phyloP scores from a whole-genome alignment of 2,888 invertebrate species.

The Crematogaster levior region DNA sequence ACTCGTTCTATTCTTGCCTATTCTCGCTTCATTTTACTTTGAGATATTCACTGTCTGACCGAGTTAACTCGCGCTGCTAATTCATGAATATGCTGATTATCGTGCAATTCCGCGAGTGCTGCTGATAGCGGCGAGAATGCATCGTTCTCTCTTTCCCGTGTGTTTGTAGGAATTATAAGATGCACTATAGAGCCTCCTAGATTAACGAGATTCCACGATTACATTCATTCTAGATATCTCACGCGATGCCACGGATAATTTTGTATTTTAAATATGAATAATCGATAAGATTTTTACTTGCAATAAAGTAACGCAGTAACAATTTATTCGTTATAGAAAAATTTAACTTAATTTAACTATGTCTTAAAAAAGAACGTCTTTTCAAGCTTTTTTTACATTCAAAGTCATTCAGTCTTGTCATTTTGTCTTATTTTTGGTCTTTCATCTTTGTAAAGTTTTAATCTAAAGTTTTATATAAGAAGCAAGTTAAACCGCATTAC shows the following conservation, averaged over 20 bases:
- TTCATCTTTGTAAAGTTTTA: background rate
- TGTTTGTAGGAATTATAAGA: conserved; percentile 48
- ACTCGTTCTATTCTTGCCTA: background rate
- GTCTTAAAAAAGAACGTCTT: background rate
- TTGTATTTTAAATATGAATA: background rate
- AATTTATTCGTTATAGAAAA: background rate
- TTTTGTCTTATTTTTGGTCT: background rate
- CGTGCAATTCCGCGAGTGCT: conserved; percentile 54
- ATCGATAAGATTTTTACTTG: background rate
- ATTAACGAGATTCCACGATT: conserved; percentile 28
- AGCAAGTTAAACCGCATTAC: background rate
- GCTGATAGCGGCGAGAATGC: conserved; percentile 57
- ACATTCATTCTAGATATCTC: background rate
- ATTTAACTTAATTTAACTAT: background rate
- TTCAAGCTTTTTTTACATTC: background rate
- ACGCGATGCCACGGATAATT: background rate
- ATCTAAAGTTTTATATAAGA: conserved; percentile 14
- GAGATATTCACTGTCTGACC: conserved; percentile 71
- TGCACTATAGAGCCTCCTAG: conserved; percentile 40
- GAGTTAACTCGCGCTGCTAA: conserved; percentile 54
- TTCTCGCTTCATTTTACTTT: conserved; percentile 73
- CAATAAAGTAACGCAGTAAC: background rate
- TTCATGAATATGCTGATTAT: conserved; percentile 81
- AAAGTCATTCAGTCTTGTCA: background rate
- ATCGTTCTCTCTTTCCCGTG: conserved; percentile 28